Percentiles rank a stretch among this genome's conserved stretches.
These are phyloP conservation scores for Oncorhynchus tshawytscha DNA, from an alignment of 2,113 vertebrate species.

Conservation along the genomic window DNA sequence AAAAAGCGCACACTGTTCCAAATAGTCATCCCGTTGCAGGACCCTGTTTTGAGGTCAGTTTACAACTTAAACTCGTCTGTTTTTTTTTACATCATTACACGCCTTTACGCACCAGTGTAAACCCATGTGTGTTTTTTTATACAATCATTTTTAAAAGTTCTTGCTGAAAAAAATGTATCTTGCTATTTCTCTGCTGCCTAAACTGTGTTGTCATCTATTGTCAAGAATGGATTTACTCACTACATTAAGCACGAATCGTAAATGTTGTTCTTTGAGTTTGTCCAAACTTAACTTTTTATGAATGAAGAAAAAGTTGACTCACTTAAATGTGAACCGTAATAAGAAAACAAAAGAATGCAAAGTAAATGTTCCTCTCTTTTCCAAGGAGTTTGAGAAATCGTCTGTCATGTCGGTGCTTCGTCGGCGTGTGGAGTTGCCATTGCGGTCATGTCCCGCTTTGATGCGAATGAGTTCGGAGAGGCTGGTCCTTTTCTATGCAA, in stretches of 20 bases:
- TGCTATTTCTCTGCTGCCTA: neutral
- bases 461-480: conserved; percentile 84
- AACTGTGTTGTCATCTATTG: neutral
- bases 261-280: neutral
- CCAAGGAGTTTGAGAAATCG: conserved; percentile 29
- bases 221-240: conserved; percentile 20
- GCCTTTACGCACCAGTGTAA: neutral
- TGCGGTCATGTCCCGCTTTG: conserved; percentile 64
- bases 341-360: conserved; percentile 11
- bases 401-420: conserved; percentile 7
- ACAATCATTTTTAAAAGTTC: neutral
- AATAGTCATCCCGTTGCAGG: conserved; percentile 70
- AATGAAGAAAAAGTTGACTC: too few species aligned
- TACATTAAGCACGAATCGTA: conserved; percentile 23
- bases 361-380: neutral
- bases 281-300: neutral
- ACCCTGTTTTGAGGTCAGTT: conserved; percentile 74
- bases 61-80: conserved; percentile 38
- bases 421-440: conserved; percentile 39
- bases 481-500: conserved; percentile 86
- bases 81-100: conserved; percentile 35
- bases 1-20: conserved; percentile 82
- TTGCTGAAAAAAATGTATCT: neutral
- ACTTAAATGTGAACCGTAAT: too few species aligned
- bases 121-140: neutral